Percentiles rank a stretch among this genome's conserved stretches.
phyloP scores from a whole-genome alignment of 2,113 vertebrate genomes.

The Otocyon megalotis region DNA sequence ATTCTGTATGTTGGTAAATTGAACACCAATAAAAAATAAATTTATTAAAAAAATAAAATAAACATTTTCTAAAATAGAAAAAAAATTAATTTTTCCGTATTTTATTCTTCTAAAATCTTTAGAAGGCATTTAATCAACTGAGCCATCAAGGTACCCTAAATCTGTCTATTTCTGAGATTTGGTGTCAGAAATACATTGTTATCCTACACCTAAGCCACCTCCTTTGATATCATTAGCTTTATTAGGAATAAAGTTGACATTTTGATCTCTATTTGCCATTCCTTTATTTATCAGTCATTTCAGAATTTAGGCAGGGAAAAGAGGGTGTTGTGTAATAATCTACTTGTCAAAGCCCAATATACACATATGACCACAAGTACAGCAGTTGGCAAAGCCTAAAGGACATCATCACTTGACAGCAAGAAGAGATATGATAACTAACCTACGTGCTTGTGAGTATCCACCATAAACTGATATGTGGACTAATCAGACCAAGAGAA shows the following conservation, averaged over 20 bases:
- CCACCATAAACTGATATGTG: background rate
- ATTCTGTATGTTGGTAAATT: too few species aligned
- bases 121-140: too few species aligned
- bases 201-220: background rate
- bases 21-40: too few species aligned
- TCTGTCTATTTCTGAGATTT: background rate
- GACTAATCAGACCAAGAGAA: background rate
- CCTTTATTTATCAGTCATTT: constrained; percentile 5
- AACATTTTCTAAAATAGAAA: too few species aligned
- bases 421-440: background rate
- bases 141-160: too few species aligned
- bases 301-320: constrained; percentile 31
- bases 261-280: constrained; percentile 15
- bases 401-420: background rate
- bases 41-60: too few species aligned
- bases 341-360: background rate
- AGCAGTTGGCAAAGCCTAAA: background rate
- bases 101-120: background rate
- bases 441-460: background rate
- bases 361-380: background rate
- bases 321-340: background rate
- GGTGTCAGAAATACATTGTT: background rate
- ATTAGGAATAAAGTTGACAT: background rate
- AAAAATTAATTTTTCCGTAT: background rate
- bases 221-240: constrained; percentile 12